These are phyloP conservation scores for Notodonta ziczac DNA, from an alignment of 2,888 invertebrate species.

Conservation along the genomic window DNA sequence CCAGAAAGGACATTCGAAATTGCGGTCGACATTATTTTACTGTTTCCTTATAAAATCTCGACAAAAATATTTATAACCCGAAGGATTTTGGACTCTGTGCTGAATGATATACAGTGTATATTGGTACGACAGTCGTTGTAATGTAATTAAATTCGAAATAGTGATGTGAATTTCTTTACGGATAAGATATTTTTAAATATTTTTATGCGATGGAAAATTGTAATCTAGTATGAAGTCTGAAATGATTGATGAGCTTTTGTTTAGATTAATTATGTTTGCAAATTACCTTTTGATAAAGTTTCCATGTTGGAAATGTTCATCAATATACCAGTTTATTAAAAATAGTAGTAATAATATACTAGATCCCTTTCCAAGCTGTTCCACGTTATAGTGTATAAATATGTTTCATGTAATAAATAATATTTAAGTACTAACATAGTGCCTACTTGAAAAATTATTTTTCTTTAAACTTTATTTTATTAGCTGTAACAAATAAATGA, in stretches of 20 bases:
- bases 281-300: not conserved
- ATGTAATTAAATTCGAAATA: not conserved
- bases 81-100: conserved; percentile 14
- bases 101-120: conserved; percentile 18
- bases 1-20: conserved; percentile 18
- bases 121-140: not conserved
- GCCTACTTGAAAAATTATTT: not conserved
- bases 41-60: not conserved
- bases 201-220: conserved; percentile 1
- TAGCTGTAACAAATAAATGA: not conserved
- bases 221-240: not conserved
- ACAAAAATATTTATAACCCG: conserved; percentile 13
- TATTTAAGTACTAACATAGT: not conserved
- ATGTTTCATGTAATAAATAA: too few relatives aligned
- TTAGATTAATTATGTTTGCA: not conserved
- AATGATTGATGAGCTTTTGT: not conserved
- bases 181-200: not conserved
- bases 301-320: not conserved
- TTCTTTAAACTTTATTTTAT: not conserved
- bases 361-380: too few relatives aligned
- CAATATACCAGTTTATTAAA: too few relatives aligned
- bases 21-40: conserved; percentile 9
- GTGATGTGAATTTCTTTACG: not conserved
- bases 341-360: too few relatives aligned
- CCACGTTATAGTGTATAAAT: too few relatives aligned